Percentiles rank a stretch among this genome's conserved stretches.
Conservation (phyloP, 2,113 vertebrate species). For the Chrysemys picta region DNA sequence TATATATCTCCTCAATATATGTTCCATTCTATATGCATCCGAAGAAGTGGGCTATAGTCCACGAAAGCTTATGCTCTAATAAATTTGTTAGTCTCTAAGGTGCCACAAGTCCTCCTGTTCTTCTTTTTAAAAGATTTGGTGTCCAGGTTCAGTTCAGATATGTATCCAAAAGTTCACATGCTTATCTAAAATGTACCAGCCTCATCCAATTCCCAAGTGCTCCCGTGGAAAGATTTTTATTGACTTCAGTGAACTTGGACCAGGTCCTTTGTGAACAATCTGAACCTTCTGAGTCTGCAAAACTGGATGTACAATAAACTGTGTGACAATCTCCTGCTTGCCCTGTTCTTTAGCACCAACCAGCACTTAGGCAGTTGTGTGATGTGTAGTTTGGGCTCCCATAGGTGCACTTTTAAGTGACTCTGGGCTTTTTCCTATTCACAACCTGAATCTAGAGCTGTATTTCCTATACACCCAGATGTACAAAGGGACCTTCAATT, state of each 20-base stretch:
- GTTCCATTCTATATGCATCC: too few relatives aligned
- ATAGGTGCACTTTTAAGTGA: background rate
- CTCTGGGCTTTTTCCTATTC: background rate
- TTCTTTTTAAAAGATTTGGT: background rate
- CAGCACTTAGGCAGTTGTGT: background rate
- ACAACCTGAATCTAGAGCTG: background rate
- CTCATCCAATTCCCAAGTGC: background rate
- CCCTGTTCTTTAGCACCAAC: background rate
- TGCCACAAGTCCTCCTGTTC: too few relatives aligned
- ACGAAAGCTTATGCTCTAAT: too few relatives aligned
- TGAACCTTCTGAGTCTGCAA: background rate
- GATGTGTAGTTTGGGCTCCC: background rate
- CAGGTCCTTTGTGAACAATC: background rate
- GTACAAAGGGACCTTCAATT: background rate
- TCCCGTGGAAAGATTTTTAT: background rate
- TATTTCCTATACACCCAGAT: too few relatives aligned
- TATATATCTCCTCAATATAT: too few relatives aligned
- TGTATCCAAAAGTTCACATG: background rate
- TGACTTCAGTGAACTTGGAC: background rate
- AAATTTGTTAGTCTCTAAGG: too few relatives aligned
- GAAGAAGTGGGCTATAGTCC: too few relatives aligned
- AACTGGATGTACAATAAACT: background rate
- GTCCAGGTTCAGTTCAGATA: background rate
- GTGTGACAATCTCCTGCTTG: background rate
- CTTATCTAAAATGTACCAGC: background rate